Evolutionary conservation across 2,113 vertebrate species (phyloP), one percentile per base, ranked within the genome.

Genomic region (Glaucomys volans): DNA sequence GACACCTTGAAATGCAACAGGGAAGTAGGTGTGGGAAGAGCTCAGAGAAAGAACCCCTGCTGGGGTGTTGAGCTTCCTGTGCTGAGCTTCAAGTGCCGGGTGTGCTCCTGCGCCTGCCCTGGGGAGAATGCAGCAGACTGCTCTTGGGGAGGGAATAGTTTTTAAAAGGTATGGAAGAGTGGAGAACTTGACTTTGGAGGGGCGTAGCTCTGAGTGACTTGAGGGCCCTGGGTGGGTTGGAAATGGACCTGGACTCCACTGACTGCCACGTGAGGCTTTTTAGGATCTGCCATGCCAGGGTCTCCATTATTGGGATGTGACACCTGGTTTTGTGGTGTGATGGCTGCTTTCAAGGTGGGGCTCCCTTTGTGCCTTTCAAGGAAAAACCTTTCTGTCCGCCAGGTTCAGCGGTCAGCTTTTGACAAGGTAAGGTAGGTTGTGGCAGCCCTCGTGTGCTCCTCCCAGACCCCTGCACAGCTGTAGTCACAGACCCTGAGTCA

Each of bases 21-120:
- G 54, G 42, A 32, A 54, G 40, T 54, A 62, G 59, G n/a, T 9
- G 8, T 47, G 8, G 0, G 8, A 3, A 72, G 30, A 22, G 2
- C 18, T 28, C 13, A 11, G 7, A 50, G 47, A 37, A 66, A 42
- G 7, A 37, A 4, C 6, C 7, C 11, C 44, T 8, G 2, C 5
- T 18, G 5, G 35, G 59, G 59, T 62, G 64, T 4, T 57, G 54
- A 96, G 35, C 11, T 11, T 4, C n/a, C 2, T 26, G n/a, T 69
- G 30, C n/a, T n/a, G n/a, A n/a, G n/a, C n/a, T n/a, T n/a, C n/a
- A n/a, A n/a, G 17, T 9, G 9, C 26, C 10, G 59, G 59, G 9
- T 62, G 24, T 57, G 11, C 14, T 14, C 3, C 40, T 47, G 10
- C 0, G 0, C 18, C 26, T 35, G 22, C 26, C 18, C 40, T 62